A percentile compares a stretch with the other conserved stretches of the same genome.
phyloP scores from a whole-genome alignment of 2,888 invertebrate species.

The Harpalus rufipes region DNA sequence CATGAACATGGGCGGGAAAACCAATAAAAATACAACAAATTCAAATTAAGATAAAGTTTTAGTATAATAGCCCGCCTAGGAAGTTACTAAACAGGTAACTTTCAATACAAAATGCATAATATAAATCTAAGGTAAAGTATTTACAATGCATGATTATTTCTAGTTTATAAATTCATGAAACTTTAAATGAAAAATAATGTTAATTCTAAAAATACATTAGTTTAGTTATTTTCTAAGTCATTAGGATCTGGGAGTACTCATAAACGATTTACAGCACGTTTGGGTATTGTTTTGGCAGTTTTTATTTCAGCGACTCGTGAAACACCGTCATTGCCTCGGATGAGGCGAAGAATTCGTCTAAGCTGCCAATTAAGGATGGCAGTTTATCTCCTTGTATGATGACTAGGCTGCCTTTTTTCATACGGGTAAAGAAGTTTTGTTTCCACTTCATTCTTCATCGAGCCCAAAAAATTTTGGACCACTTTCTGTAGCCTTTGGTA shows the following conservation, averaged over 20 bases:
- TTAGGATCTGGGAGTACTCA: not conserved
- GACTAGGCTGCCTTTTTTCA: not conserved
- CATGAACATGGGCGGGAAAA: too few relatives aligned
- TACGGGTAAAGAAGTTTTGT: not conserved
- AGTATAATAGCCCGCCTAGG: too few relatives aligned
- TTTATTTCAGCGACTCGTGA: not conserved
- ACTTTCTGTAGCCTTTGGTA: not conserved
- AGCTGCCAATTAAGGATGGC: not conserved
- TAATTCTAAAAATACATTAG: too few relatives aligned
- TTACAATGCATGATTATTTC: too few relatives aligned
- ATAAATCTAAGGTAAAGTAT: too few relatives aligned
- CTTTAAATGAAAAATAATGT: too few relatives aligned
- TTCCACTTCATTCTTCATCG: not conserved
- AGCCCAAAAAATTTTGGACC: not conserved
- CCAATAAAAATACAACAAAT: too few relatives aligned
- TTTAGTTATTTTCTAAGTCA: not conserved
- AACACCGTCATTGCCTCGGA: slow-evolving; percentile 4
- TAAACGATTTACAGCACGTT: not conserved
- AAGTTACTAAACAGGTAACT: too few relatives aligned
- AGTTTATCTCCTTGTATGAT: not conserved
- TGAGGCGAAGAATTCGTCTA: slow-evolving; percentile 6
- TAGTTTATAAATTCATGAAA: too few relatives aligned
- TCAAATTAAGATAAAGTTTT: too few relatives aligned
- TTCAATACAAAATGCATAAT: too few relatives aligned
- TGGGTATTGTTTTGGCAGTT: not conserved